Percentiles rank a stretch among this genome's conserved stretches.
Evolutionary conservation across 2,888 invertebrate genomes (phyloP).

Genomic region (Harpalus rubripes): DNA sequence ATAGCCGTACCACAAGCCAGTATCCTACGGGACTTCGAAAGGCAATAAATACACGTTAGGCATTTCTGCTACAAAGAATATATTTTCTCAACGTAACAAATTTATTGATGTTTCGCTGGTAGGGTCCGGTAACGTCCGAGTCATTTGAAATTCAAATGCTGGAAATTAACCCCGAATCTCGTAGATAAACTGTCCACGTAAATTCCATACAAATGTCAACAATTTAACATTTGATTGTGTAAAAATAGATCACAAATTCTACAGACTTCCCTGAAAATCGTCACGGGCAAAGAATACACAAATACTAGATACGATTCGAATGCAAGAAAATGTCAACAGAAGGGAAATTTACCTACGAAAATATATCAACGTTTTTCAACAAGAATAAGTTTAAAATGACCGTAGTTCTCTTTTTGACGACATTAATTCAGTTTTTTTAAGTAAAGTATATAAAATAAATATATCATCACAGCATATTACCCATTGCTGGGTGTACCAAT

Average conservation of each 20-base stretch:
- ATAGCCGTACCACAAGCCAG: too few relatives aligned
- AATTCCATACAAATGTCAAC: constrained; percentile 55
- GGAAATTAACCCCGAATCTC: constrained; percentile 48
- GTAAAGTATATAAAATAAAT: too few relatives aligned
- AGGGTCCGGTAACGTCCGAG: constrained; percentile 2
- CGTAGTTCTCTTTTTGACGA: too few relatives aligned
- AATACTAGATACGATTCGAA: background rate
- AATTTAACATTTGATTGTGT: constrained; percentile 54
- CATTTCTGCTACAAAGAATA: background rate
- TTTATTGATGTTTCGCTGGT: background rate
- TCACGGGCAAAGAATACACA: background rate
- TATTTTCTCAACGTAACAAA: constrained; percentile 3
- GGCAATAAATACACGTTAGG: constrained; percentile 5
- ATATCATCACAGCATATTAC: too few relatives aligned
- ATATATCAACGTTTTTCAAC: too few relatives aligned
- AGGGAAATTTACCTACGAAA: too few relatives aligned
- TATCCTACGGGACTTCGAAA: background rate
- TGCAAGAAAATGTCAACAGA: too few relatives aligned
- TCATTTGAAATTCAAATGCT: constrained; percentile 46
- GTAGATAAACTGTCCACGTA: constrained; percentile 49
- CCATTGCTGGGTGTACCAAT: too few relatives aligned
- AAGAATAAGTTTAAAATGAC: too few relatives aligned
- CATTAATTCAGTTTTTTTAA: too few relatives aligned
- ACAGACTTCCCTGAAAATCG: constrained; percentile 1
- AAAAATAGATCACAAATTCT: constrained; percentile 52